Evolutionary conservation across 2,797 vertebrate species (phyloP), one percentile per base, ranked within the genome.

Genomic region (Huso huso): DNA sequence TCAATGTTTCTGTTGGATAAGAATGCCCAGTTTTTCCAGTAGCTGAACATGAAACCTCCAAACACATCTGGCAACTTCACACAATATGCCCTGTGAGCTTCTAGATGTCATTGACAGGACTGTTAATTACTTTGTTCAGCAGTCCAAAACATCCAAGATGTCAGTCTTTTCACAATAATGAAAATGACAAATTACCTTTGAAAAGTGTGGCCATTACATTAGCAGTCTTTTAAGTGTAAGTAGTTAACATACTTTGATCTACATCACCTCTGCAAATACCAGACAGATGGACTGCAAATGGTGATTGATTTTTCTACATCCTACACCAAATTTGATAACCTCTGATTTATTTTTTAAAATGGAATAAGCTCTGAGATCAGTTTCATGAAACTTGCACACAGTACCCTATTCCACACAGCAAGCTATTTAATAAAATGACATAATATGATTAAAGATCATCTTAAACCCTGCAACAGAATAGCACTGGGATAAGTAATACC

Each of bases 321-420:
- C 15, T 18, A 18, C 15, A 18, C 15, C 15, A 18, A 18, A 18
- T 18, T 85, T 1, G 66, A 77, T 87, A 79, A 91, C 95, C 74
- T 97, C 88, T 0, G 74, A 89, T 66, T 86, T 92, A 49, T 37
- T 37, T 5, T 37, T 37, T 37, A 5, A 4, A 37, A 37, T 37
- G 37, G 37, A 37, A 37, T 37, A 37, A 37, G 5, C 37, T 37
- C 3, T 37, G 5, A 37, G 37, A 37, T 37, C 37, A 37, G 37
- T 37, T 37, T 37, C 37, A 37, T 37, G 37, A 37, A 37, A 37
- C 37, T 37, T 37, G 37, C 5, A 4, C 37, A 37, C 37, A 37
- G 37, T 37, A 5, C 37, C 37, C 37, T 37, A 37, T 37, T 37
- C 5, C 37, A 37, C 37, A 37, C 5, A 37, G 37, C 37, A 37